A percentile compares a stretch with the other conserved stretches of the same genome.
These are phyloP conservation scores for Nephrotoma flavescens DNA, from an alignment of 2,888 invertebrate genomes.

Conservation along the genomic window DNA sequence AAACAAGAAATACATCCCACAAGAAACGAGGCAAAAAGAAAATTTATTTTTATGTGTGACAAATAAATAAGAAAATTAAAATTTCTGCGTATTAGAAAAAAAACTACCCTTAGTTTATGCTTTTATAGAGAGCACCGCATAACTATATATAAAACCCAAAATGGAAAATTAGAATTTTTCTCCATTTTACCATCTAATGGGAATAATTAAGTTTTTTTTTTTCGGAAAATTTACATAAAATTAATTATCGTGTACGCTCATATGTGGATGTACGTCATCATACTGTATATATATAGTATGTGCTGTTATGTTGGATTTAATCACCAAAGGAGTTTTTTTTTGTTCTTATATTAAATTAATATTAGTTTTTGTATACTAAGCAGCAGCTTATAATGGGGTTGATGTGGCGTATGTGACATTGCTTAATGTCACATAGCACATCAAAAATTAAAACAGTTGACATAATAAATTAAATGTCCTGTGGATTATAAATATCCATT, in stretches of 20 bases:
- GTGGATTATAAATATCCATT: not conserved
- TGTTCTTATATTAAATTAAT: not conserved
- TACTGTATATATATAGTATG: not conserved
- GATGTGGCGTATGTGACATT: not conserved
- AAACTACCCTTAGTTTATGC: not conserved
- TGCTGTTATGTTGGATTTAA: not conserved
- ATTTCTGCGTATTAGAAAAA: not conserved
- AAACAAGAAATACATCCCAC: not conserved
- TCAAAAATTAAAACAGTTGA: not conserved
- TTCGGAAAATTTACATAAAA: not conserved
- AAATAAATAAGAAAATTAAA: not conserved
- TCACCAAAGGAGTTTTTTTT: not conserved
- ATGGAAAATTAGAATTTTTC: not conserved
- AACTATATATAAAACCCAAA: not conserved
- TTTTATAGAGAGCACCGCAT: not conserved
- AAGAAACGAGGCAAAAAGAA: not conserved
- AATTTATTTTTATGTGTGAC: not conserved
- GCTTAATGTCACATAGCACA: not conserved
- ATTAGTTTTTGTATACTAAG: not conserved
- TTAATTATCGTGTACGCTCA: not conserved
- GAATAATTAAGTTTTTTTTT: not conserved
- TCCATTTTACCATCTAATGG: not conserved
- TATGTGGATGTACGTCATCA: not conserved
- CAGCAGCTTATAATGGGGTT: not conserved
- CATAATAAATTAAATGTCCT: not conserved